Evolutionary conservation across 1,140 invertebrate species (phyloP).

Genomic region (Drosophila miranda): DNA sequence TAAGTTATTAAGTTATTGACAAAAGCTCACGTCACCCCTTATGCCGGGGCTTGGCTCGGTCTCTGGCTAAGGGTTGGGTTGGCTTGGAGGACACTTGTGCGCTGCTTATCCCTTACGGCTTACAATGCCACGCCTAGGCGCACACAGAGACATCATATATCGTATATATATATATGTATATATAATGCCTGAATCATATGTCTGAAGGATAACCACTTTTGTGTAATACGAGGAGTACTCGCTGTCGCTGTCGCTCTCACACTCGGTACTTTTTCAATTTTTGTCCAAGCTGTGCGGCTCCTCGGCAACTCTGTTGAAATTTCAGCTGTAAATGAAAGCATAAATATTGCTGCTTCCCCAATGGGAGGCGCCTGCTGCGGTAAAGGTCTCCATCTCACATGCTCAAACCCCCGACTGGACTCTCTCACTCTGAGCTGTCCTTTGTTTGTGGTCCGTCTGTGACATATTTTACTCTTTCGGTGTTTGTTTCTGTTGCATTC

Average conservation of each 20-base stretch:
- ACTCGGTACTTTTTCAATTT: conserved; percentile 52
- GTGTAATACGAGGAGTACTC: conserved; percentile 11
- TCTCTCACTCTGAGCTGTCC: background rate
- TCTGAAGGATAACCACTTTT: conserved; percentile 68
- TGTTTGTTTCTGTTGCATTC: conserved; percentile 21
- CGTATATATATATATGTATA: no score
- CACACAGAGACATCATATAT: conserved; percentile 31
- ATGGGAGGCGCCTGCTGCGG: conserved; percentile 22
- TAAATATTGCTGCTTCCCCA: conserved; percentile 56
- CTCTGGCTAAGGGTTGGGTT: background rate
- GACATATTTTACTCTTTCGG: conserved; percentile 48
- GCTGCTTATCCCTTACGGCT: conserved; percentile 76
- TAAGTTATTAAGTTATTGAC: conserved; percentile 81
- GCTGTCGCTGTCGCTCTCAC: no score
- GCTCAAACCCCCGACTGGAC: conserved; percentile 27
- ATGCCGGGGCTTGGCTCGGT: conserved; percentile 9
- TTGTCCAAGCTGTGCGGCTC: conserved; percentile 17
- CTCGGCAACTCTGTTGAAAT: conserved; percentile 35
- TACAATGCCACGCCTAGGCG: conserved; percentile 71
- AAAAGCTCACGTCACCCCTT: conserved; percentile 77
- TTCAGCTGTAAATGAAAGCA: conserved; percentile 66
- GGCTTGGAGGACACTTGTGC: conserved; percentile 68
- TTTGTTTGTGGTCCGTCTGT: conserved; percentile 14
- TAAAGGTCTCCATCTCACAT: conserved; percentile 31
- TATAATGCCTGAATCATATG: conserved; percentile 65